Evolutionary conservation across 2,113 vertebrate species (phyloP), one percentile per base, ranked within the genome.

Genomic region (Saiga tatarica): DNA sequence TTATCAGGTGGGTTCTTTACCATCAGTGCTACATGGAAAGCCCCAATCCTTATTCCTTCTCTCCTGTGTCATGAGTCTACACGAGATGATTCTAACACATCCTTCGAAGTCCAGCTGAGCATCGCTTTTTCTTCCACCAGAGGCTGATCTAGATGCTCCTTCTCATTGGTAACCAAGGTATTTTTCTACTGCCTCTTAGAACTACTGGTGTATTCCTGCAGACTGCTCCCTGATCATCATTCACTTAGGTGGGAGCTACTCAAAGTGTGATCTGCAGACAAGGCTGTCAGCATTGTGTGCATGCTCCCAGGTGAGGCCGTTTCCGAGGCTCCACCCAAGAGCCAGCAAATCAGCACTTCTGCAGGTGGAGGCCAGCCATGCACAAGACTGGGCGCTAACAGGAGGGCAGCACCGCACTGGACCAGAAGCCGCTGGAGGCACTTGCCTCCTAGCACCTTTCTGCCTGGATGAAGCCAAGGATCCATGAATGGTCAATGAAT

Each of bases 401-500:
- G n/a, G 6, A 23, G 7, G 64, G 23, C 16, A 83, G 26, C 53
- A 10, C 26, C 23, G 15, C 23, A n/a, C 28, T 17, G n/a, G 4
- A 16, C 57, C n/a, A 26, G 23, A 47, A n/a, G 47, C 47, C 71
- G 13, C 87, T 6, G 4, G 45, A 26, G 55, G 7, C 16, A 79
- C 12, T 16, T 17, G 6, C 53, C 52, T 59, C 47, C 52, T 10
- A 33, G 26, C 3, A 88, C 53, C 9, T 60, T 14, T 59, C 53
- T 47, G 42, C 25, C 39, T 76, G 21, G 45, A 92, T 64, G 47
- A 95, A 47, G 25, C 42, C 50, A 45, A 76, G 30, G 16, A 76
- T 91, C 57, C 84, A 67, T 47, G 36, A 91, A 88, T 55, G n/a
- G 83, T 88, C 42, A 79, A 47, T 67, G 53, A 86, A 71, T 76